phyloP scores from a whole-genome alignment of 2,797 vertebrate species.

The Eulemur albifrons region DNA sequence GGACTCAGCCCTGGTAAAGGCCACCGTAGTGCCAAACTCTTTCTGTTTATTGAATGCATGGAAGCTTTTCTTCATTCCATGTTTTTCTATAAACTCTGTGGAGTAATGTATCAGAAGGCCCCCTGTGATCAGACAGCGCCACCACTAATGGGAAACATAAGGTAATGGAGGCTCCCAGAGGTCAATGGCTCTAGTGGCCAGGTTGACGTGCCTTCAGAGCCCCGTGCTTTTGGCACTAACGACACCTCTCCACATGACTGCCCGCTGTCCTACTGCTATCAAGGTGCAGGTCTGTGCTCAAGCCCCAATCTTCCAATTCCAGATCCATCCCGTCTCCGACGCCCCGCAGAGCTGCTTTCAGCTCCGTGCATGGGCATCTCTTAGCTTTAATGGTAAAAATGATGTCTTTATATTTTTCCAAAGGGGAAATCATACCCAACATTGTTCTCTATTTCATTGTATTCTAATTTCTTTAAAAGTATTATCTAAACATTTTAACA shows the following conservation, averaged over 20 bases:
- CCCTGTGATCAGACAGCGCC: not conserved
- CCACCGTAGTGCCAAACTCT: not conserved
- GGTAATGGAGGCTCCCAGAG: not conserved
- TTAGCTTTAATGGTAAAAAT: not conserved
- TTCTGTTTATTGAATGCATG: not conserved
- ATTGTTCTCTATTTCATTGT: not conserved
- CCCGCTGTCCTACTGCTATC: too few species aligned
- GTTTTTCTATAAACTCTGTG: not conserved
- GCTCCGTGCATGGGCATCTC: not conserved
- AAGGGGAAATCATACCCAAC: not conserved
- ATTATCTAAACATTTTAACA: not conserved
- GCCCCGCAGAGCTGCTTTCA: not conserved
- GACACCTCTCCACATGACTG: not conserved
- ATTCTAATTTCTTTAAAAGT: not conserved
- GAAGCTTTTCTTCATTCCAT: not conserved
- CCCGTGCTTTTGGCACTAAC: fast-evolving
- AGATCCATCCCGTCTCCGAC: not conserved
- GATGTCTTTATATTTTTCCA: not conserved
- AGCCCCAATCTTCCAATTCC: not conserved
- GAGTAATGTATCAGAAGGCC: not conserved
- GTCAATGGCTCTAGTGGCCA: too few species aligned
- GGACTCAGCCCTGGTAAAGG: not conserved
- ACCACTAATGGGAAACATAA: not conserved
- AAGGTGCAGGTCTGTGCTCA: not conserved
- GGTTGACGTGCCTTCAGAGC: not conserved